Percentiles rank a stretch among this genome's conserved stretches.
phyloP scores from a whole-genome alignment of 1,140 invertebrate genomes.

The Trachymyrmex cornetzi region DNA sequence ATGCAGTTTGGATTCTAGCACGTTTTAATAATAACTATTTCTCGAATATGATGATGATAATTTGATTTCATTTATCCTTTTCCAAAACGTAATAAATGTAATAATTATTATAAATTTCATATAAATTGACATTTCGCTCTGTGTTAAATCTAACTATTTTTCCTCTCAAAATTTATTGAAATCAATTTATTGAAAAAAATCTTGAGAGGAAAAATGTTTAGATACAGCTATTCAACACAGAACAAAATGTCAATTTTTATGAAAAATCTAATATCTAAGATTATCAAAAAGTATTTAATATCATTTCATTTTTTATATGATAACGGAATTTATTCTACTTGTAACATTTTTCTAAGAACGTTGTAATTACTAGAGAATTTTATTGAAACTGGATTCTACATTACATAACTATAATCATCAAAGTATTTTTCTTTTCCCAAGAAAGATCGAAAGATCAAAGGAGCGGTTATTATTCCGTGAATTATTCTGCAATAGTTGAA shows the following conservation, averaged over 20 bases:
- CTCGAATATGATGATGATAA: neutral
- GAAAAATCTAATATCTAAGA: neutral
- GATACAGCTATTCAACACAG: neutral
- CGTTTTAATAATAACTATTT: neutral
- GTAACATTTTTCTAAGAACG: neutral
- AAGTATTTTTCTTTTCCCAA: neutral
- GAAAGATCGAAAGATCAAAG: neutral
- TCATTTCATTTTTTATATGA: neutral
- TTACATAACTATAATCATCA: neutral
- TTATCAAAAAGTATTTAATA: neutral
- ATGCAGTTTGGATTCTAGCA: neutral
- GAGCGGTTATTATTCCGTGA: neutral
- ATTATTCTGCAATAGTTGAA: constrained; percentile 26
- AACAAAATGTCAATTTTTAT: neutral
- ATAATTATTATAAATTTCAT: no score
- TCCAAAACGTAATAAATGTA: neutral
- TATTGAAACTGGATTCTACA: neutral
- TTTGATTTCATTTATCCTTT: neutral
- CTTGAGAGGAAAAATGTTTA: neutral
- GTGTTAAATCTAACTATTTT: no score
- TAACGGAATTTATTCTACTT: neutral
- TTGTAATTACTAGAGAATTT: neutral
- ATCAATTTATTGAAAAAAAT: neutral
- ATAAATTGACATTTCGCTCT: no score
- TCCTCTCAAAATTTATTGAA: no score